These are phyloP conservation scores for Drosophila melanica DNA, from an alignment of 1,140 invertebrate genomes.

Conservation along the genomic window DNA sequence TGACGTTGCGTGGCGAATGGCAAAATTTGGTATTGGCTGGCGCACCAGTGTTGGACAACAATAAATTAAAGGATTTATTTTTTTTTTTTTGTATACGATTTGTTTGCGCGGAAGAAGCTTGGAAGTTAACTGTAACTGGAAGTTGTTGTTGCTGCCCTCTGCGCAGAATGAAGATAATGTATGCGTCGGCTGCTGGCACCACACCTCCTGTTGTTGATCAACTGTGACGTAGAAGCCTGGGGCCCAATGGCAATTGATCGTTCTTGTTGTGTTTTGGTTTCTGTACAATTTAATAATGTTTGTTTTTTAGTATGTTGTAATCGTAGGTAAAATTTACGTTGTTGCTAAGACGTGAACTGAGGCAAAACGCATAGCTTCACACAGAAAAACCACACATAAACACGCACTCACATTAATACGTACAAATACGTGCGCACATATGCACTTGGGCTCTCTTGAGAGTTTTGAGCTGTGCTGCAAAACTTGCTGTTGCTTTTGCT, in stretches of 20 bases:
- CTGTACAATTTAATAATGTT: conserved; percentile 66
- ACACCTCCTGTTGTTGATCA: conserved; percentile 6
- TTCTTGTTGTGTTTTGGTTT: conserved; percentile 35
- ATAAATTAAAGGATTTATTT: not conserved
- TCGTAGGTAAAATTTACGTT: conserved; percentile 70
- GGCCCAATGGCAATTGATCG: conserved; percentile 35
- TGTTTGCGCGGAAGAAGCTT: conserved; percentile 26
- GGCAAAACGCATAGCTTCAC: conserved; percentile 48
- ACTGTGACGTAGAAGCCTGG: conserved; percentile 43
- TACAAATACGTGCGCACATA: conserved; percentile 2
- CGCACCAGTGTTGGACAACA: conserved; percentile 38
- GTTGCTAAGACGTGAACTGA: conserved; percentile 75
- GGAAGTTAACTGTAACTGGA: conserved; percentile 44
- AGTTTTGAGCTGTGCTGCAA: conserved; percentile 48
- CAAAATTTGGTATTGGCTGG: conserved; percentile 27
- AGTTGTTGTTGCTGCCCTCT: conserved; percentile 34
- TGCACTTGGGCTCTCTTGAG: conserved; percentile 33
- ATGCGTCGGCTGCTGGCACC: conserved; percentile 5
- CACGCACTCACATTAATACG: conserved; percentile 24
- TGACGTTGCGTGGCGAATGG: conserved; percentile 42
- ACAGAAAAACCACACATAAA: conserved; percentile 27
- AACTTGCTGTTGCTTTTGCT: conserved; percentile 24
- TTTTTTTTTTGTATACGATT: not conserved
- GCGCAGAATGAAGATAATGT: conserved; percentile 5
- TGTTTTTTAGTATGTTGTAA: conserved; percentile 75